A percentile compares a stretch with the other conserved stretches of the same genome.
These are phyloP conservation scores for Zaprionus obscuricornis DNA, from an alignment of 2,888 invertebrate genomes.

Conservation along the genomic window DNA sequence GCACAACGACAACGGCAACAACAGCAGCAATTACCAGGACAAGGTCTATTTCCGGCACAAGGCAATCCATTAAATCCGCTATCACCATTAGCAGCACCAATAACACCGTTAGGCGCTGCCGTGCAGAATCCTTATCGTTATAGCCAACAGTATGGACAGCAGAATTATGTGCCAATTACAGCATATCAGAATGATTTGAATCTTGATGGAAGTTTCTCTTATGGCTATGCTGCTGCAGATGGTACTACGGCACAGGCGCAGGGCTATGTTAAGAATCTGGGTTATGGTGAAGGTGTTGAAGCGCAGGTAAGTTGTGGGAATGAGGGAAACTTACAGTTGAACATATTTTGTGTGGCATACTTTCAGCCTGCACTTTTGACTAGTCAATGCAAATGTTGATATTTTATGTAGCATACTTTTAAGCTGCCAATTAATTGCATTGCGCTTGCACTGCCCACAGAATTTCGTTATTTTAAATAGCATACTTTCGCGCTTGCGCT, in stretches of 20 bases:
- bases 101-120: conserved; percentile 33
- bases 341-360: conserved; percentile 1
- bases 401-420: neutral
- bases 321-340: neutral
- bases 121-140: conserved; percentile 77
- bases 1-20: conserved; percentile 46
- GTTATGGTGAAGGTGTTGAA: conserved; percentile 87
- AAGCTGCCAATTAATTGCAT: neutral
- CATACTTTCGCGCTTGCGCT: too few relatives aligned
- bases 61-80: conserved; percentile 51
- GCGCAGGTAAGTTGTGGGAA: conserved; percentile 83
- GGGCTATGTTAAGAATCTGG: conserved; percentile 89
- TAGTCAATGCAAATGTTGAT: too few relatives aligned
- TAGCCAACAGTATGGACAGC: conserved; percentile 67
- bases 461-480: too few relatives aligned
- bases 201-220: conserved; percentile 83
- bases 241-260: conserved; percentile 91
- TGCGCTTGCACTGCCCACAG: too few relatives aligned
- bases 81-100: conserved; percentile 38
- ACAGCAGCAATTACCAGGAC: conserved; percentile 47
- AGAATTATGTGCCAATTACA: conserved; percentile 83
- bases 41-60: conserved; percentile 60
- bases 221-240: conserved; percentile 90
- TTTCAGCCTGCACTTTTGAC: too few relatives aligned
- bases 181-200: conserved; percentile 83